Conservation (phyloP, 2,888 invertebrate species). For the Melanchra persicariae region DNA sequence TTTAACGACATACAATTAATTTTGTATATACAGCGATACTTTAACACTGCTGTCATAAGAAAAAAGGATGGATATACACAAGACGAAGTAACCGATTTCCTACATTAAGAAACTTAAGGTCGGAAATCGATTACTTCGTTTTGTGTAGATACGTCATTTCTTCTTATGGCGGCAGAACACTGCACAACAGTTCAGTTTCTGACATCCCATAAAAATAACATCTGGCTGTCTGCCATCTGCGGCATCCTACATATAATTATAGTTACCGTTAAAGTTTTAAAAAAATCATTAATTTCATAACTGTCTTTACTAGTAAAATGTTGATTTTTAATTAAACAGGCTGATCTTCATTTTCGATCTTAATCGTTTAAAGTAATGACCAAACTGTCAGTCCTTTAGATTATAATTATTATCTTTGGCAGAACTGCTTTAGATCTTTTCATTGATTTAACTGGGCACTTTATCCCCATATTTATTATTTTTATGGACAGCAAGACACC, state of each 20-base stretch:
- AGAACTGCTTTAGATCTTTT: neutral
- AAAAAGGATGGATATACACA: too few species aligned
- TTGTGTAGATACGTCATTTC: too few species aligned
- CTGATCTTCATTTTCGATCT: neutral
- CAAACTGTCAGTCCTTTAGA: neutral
- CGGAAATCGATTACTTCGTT: too few species aligned
- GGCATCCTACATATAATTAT: constrained; percentile 26
- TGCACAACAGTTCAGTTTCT: constrained; percentile 47
- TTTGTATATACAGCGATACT: constrained; percentile 56
- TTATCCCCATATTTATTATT: neutral
- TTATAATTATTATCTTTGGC: too few species aligned
- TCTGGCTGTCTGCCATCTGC: constrained; percentile 58
- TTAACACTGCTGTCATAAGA: constrained; percentile 49
- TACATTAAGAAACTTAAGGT: too few species aligned
- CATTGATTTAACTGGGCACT: neutral
- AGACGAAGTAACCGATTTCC: too few species aligned
- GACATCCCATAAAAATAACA: constrained; percentile 56
- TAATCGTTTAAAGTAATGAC: neutral
- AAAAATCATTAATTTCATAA: constrained; percentile 14
- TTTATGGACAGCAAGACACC: neutral
- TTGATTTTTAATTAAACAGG: neutral
- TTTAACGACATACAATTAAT: constrained; percentile 46
- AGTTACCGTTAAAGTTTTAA: constrained; percentile 14
- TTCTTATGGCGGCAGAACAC: too few species aligned
- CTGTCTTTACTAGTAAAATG: neutral